A percentile compares a stretch with the other conserved stretches of the same genome.
These are phyloP conservation scores for Galaxea fascicularis DNA, from an alignment of 92 coral and sea anemone genomes.

Conservation along the genomic window DNA sequence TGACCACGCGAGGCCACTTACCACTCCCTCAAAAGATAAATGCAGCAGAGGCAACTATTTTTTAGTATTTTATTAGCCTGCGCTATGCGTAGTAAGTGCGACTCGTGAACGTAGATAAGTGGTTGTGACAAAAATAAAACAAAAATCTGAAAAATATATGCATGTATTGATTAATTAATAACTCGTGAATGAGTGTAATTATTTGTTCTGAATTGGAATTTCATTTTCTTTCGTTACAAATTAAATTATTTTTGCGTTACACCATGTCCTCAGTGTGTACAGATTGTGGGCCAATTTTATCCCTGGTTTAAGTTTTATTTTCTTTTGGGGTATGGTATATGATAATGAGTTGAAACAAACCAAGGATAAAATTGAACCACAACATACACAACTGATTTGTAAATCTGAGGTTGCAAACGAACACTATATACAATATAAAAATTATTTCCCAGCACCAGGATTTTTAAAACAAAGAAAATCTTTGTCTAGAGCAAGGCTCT, in stretches of 20 bases:
- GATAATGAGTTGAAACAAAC: too few species aligned
- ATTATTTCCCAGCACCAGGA: not conserved
- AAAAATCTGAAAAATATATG: not conserved
- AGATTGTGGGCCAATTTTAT: too few species aligned
- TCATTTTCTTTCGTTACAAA: not conserved
- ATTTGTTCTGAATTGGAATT: not conserved
- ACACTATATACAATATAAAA: too few species aligned
- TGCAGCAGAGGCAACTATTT: not conserved
- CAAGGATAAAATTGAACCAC: too few species aligned
- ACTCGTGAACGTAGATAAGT: not conserved
- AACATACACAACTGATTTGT: too few species aligned
- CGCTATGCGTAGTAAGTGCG: not conserved
- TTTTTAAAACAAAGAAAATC: not conserved
- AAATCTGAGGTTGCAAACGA: too few species aligned
- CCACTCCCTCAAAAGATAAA: not conserved
- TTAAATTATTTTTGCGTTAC: not conserved
- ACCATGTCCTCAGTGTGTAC: not conserved
- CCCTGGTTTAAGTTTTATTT: too few species aligned
- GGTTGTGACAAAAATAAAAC: not conserved
- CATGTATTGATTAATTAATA: not conserved
- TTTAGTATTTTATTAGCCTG: too few species aligned
- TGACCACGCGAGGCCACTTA: too few species aligned
- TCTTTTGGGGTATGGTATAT: too few species aligned
- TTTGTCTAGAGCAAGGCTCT: not conserved
- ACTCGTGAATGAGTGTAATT: not conserved